Percentiles rank a stretch among this genome's conserved stretches.
Evolutionary conservation across 2,797 vertebrate genomes (phyloP).

Genomic region (Peromyscus aztecus): DNA sequence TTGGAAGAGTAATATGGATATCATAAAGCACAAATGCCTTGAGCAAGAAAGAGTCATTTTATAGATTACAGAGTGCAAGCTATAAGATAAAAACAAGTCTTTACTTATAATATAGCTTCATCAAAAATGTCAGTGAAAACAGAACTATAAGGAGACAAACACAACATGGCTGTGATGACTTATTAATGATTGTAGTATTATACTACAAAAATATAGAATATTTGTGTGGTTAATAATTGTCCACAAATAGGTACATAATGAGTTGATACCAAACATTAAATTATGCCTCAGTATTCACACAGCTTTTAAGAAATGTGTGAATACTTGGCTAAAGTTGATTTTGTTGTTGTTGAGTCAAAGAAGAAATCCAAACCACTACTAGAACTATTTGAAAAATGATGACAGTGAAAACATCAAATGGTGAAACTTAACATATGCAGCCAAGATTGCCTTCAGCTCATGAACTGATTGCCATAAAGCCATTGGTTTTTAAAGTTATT

Average conservation of each 20-base stretch:
- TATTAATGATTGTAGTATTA: not conserved
- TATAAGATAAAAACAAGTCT: not conserved
- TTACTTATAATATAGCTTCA: not conserved
- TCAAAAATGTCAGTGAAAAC: not conserved
- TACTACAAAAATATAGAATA: not conserved
- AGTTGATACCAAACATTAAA: not conserved
- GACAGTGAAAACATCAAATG: not conserved
- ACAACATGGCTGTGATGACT: not conserved
- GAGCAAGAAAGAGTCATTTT: not conserved
- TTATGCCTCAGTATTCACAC: not conserved
- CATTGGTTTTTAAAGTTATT: not conserved
- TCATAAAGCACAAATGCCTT: constrained; percentile 12
- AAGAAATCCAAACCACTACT: not conserved
- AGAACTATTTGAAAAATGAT: not conserved
- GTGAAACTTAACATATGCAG: not conserved
- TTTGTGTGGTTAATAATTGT: not conserved
- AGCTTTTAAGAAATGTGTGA: not conserved
- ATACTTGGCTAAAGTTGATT: not conserved
- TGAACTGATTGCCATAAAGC: not conserved
- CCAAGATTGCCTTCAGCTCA: not conserved
- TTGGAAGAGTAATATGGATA: not conserved
- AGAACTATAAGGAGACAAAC: not conserved
- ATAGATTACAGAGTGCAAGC: not conserved
- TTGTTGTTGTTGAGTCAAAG: not conserved
- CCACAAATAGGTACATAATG: not conserved